Conservation (phyloP, 1,140 invertebrate genomes). For the Drosophila erecta region DNA sequence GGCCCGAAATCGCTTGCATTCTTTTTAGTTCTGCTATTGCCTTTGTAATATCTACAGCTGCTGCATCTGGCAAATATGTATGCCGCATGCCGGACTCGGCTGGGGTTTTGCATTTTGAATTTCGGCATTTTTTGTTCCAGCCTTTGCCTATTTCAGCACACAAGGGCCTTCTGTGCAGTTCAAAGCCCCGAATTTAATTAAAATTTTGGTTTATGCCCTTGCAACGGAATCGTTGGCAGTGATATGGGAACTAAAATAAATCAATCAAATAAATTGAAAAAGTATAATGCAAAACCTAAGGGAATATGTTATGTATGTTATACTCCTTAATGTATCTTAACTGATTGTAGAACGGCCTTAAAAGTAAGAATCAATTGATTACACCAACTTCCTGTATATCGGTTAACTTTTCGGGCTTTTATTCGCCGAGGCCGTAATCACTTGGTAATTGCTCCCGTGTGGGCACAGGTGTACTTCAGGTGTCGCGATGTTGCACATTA, state of each 20-base stretch:
- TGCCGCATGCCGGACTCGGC: conserved; percentile 20
- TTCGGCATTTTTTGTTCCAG: conserved; percentile 4
- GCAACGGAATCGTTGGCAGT: not conserved
- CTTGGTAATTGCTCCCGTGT: conserved; percentile 40
- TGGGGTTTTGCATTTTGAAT: conserved; percentile 20
- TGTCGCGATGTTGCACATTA: conserved; percentile 38
- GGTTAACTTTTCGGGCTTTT: not conserved
- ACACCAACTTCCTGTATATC: too few species aligned
- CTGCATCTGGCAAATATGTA: conserved; percentile 68
- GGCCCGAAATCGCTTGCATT: conserved; percentile 11
- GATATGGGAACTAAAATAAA: not conserved
- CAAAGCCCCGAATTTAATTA: conserved; percentile 41
- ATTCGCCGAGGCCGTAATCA: conserved; percentile 43
- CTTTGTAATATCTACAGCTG: conserved; percentile 43
- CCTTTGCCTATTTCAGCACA: conserved; percentile 5
- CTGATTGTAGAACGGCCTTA: not conserved
- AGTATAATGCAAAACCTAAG: not conserved
- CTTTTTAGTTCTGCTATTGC: conserved; percentile 10
- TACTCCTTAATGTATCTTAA: not conserved
- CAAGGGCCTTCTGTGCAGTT: conserved; percentile 1
- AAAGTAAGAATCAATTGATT: not conserved
- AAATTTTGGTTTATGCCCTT: conserved; percentile 33
- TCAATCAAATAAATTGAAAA: conserved; percentile 2
- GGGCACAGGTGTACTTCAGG: conserved; percentile 14
- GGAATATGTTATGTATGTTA: not conserved